Conservation (phyloP, 2,888 invertebrate species). For the Macroteleia sp. region DNA sequence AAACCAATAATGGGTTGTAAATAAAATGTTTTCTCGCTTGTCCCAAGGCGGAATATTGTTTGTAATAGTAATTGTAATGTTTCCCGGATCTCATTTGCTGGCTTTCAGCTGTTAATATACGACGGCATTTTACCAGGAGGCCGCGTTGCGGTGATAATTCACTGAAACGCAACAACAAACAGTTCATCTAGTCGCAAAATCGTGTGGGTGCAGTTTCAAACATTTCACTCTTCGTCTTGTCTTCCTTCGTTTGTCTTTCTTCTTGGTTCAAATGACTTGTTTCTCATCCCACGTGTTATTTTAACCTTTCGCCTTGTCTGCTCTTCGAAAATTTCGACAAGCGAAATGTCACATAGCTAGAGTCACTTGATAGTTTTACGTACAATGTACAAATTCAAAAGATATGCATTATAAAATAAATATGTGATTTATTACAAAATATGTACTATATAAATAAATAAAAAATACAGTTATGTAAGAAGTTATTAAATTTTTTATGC, state of each 20-base stretch:
- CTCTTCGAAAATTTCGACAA: conserved; percentile 41
- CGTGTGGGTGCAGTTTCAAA: conserved; percentile 72
- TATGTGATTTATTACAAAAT: too few relatives aligned
- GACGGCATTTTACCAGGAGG: conserved; percentile 70
- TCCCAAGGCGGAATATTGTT: conserved; percentile 69
- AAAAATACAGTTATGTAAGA: too few relatives aligned
- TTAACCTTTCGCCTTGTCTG: conserved; percentile 49
- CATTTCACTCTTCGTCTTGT: conserved; percentile 69
- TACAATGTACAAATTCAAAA: too few relatives aligned
- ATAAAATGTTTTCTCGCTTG: conserved; percentile 70
- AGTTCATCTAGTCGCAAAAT: conserved; percentile 74
- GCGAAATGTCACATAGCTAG: conserved; percentile 26
- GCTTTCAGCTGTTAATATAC: conserved; percentile 78
- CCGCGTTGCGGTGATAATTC: conserved; percentile 74
- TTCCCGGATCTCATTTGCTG: conserved; percentile 78
- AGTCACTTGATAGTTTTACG: conserved; percentile 1
- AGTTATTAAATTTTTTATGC: too few relatives aligned
- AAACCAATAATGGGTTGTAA: conserved; percentile 72
- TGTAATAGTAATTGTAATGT: conserved; percentile 78
- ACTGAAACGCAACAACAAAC: conserved; percentile 76
- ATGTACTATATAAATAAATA: too few relatives aligned
- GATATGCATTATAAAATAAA: too few relatives aligned
- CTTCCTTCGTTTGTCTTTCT: conserved; percentile 42
- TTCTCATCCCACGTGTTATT: conserved; percentile 55
- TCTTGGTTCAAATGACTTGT: conserved; percentile 35